phyloP scores from a whole-genome alignment of 2,113 vertebrate species.

The Odobenus rosmarus region DNA sequence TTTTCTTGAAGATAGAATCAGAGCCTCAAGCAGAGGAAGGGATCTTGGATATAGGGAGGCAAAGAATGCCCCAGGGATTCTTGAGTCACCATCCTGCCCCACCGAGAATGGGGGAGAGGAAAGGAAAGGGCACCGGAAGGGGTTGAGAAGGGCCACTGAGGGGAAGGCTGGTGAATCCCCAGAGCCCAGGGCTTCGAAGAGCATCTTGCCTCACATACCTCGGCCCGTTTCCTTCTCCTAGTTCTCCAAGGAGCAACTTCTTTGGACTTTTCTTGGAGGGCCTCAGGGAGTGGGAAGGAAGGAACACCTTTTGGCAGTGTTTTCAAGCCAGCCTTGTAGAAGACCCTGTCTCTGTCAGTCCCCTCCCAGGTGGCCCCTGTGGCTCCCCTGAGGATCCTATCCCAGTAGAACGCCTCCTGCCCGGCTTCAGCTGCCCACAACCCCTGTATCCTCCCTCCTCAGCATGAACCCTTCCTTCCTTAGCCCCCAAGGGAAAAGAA shows the following conservation, averaged over 20 bases:
- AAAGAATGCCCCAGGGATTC: neutral
- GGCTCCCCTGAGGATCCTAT: neutral
- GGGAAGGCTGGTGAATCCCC: neutral
- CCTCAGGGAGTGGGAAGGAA: neutral
- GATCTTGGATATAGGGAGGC: neutral
- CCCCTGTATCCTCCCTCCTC: neutral
- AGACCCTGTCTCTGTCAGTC: neutral
- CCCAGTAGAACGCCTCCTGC: neutral
- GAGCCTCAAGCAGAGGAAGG: neutral
- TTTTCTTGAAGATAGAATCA: neutral
- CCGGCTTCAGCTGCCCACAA: neutral
- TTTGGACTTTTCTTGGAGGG: neutral
- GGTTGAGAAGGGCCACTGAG: neutral
- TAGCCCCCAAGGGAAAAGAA: neutral
- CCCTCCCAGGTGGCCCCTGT: neutral
- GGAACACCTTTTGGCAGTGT: neutral
- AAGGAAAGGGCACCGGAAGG: neutral
- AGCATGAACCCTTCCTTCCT: neutral
- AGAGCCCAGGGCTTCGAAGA: neutral
- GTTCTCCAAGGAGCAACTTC: neutral
- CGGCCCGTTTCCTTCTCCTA: neutral
- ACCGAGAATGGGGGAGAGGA: neutral
- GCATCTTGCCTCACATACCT: neutral
- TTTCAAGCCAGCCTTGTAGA: neutral
- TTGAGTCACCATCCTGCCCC: neutral